Base-by-base conservation (phyloP, 1,140 invertebrate species). In the Hirudo medicinalis region DNA sequence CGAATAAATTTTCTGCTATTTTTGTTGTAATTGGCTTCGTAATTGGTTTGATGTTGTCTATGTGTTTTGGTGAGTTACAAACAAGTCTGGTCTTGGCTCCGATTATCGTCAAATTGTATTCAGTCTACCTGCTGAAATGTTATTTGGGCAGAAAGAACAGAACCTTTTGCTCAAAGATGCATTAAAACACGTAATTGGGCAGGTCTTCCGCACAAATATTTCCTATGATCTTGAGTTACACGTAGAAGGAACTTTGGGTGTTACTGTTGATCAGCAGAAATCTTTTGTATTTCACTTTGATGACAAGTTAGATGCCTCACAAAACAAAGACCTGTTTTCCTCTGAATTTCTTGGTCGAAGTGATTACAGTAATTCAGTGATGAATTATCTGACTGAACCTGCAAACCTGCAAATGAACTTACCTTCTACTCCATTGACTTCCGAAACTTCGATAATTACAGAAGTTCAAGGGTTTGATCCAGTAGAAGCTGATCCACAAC, bases 221-320 rank as follows among this genome's bases (percentile, higher is more conserved):
- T 54, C 43, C 8, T 72, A 72, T 32, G 29, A 63, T 43, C 49
- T 32, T 67, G 71, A 72, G 49, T 40, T 72, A 17, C 36, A 40
- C 27, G 67, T 72, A 40, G 71, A 72, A 67, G 71, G 71, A 29
- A 72, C 71, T 25, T 67, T 72, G 25, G 71, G 71, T 36, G 60
- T 72, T 29, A 72, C 71, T 27, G 53, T 72, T 67, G 71, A 72
- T 27, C 40, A 54, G 63, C 57, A 72, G 22, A 72, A 72, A 22
- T 49, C 43, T 40, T 54, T 72, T 32, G 32, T 72, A 25, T 54
- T 72, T 22, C 71, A 72, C 71, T 72, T 72, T 25, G 53, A 67
- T 32, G 71, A 72, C 36, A 72, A 49, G 25, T 29, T 66, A 49
- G 29, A 40, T 9, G 36, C 60, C 36, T 40, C 29, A 29, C 54